Percentiles rank a stretch among this genome's conserved stretches.
Conservation (phyloP, 2,888 invertebrate species). For the Drosophila neotestacea region DNA sequence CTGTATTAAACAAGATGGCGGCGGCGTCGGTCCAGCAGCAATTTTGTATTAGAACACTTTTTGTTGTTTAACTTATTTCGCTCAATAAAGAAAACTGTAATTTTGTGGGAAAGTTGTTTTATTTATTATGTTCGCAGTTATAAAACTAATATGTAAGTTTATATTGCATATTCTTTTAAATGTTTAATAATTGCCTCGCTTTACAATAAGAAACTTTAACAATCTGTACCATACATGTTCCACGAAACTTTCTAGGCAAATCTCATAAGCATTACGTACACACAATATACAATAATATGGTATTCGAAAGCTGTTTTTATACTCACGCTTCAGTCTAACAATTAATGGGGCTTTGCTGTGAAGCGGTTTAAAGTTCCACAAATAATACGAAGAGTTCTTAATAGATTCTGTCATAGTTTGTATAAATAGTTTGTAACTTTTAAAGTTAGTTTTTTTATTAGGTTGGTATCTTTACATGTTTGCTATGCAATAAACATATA, state of each 20-base stretch:
- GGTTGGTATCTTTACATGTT: constrained; percentile 62
- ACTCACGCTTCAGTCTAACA: constrained; percentile 68
- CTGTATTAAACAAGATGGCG: not conserved
- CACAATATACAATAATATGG: constrained; percentile 1
- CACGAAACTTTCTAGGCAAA: constrained; percentile 15
- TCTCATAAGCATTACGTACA: constrained; percentile 9
- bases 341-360: constrained; percentile 21
- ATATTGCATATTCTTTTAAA: constrained; percentile 18
- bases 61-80: not conserved
- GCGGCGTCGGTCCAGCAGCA: not conserved
- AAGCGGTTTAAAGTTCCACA: constrained; percentile 10
- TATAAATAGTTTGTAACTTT: constrained; percentile 74
- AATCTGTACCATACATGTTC: constrained; percentile 16
- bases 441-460: constrained; percentile 66
- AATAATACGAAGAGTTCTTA: constrained; percentile 5
- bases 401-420: constrained; percentile 14
- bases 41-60: not conserved
- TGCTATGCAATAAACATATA: constrained; percentile 77
- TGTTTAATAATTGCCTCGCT: constrained; percentile 19
- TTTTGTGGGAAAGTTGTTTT: constrained; percentile 40
- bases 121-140: constrained; percentile 35
- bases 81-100: not conserved
- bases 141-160: constrained; percentile 24
- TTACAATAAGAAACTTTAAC: constrained; percentile 34
- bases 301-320: constrained; percentile 28